Percentiles rank a stretch among this genome's conserved stretches.
phyloP scores from a whole-genome alignment of 2,797 vertebrate genomes.

The Chiloscyllium punctatum region DNA sequence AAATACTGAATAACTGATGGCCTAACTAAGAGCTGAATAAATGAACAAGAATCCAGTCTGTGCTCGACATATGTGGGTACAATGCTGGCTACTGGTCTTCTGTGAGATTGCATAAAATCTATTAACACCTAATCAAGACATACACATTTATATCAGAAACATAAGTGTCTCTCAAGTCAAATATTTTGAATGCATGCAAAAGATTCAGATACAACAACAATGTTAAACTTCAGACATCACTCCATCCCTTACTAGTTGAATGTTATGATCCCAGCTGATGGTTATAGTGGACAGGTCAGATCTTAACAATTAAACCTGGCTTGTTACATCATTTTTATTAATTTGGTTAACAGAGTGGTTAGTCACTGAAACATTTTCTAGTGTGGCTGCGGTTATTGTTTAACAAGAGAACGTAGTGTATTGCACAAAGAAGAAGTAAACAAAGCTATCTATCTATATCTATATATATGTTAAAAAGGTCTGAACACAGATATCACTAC shows the following conservation, averaged over 20 bases:
- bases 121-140: neutral
- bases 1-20: neutral
- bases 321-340: no score
- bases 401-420: no score
- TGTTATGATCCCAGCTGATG: no score
- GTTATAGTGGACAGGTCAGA: no score
- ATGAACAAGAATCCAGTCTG: neutral
- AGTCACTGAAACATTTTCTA: no score
- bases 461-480: no score
- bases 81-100: neutral
- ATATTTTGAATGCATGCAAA: neutral
- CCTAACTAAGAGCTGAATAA: neutral
- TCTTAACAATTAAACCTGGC: no score
- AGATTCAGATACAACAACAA: neutral
- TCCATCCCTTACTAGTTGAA: neutral
- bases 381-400: no score
- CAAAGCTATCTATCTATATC: no score
- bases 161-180: neutral
- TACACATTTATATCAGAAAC: neutral
- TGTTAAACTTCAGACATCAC: neutral
- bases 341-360: no score
- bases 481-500: no score
- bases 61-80: neutral
- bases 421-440: no score
- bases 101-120: neutral